phyloP scores from a whole-genome alignment of 2,888 invertebrate genomes.

The Harpalus rufipes region DNA sequence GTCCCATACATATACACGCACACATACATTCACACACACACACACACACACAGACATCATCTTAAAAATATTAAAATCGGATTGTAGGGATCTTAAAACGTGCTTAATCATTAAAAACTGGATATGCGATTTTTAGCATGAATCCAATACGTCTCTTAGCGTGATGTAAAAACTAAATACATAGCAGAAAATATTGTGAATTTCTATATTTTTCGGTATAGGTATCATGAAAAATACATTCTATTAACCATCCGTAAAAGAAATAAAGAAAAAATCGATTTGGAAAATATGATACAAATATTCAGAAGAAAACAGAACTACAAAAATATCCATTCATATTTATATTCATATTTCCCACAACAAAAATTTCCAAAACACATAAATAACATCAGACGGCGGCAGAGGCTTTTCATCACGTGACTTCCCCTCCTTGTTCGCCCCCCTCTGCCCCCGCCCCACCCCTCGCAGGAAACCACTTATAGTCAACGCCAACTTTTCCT shows the following conservation, averaged over 20 bases:
- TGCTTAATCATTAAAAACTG: too few species aligned
- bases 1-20: too few species aligned
- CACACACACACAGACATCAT: too few species aligned
- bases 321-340: conserved; percentile 53
- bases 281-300: conserved; percentile 25
- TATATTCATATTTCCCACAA: conserved; percentile 52
- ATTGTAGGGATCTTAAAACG: too few species aligned
- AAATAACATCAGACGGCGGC: conserved; percentile 41
- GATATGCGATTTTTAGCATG: too few species aligned
- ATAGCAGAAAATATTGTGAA: neutral
- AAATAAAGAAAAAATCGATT: conserved; percentile 46
- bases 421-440: conserved; percentile 11
- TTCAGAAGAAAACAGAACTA: conserved; percentile 47
- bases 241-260: conserved; percentile 16
- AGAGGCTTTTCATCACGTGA: conserved; percentile 51
- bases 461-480: conserved; percentile 44
- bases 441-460: neutral
- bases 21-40: too few species aligned
- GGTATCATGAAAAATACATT: neutral
- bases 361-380: conserved; percentile 57
- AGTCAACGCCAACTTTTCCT: conserved; percentile 47
- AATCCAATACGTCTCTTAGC: too few species aligned
- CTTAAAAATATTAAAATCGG: too few species aligned
- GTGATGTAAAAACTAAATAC: too few species aligned
- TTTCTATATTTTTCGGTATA: neutral